These are phyloP conservation scores for Tachina grossa DNA, from an alignment of 2,888 invertebrate species.

Conservation along the genomic window DNA sequence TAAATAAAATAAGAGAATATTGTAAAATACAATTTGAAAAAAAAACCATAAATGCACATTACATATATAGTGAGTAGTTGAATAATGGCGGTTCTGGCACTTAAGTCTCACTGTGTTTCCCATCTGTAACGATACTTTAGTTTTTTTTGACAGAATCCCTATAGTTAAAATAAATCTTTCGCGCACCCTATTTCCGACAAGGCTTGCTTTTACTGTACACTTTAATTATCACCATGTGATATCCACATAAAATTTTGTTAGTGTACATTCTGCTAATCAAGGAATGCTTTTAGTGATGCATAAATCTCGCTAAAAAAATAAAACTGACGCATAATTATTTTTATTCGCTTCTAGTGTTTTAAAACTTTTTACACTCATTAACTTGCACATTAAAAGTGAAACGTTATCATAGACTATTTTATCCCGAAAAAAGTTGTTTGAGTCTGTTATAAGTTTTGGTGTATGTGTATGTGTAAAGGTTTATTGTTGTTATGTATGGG, in stretches of 20 bases:
- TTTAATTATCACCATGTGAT: too few species aligned
- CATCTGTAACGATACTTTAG: too few species aligned
- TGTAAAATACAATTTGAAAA: too few species aligned
- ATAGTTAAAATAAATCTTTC: too few species aligned
- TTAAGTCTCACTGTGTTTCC: too few species aligned
- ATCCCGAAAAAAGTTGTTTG: constrained; percentile 22
- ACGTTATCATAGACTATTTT: constrained; percentile 3
- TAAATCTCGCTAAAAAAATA: neutral
- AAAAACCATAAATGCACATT: too few species aligned
- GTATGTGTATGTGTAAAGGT: neutral
- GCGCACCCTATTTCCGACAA: too few species aligned
- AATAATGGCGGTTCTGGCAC: too few species aligned
- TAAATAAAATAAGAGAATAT: too few species aligned
- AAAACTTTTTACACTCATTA: neutral
- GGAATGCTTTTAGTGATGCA: neutral
- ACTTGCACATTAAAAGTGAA: constrained; percentile 18
- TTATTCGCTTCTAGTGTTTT: neutral
- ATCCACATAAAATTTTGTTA: neutral
- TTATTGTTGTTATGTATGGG: neutral
- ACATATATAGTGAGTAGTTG: too few species aligned
- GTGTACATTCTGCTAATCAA: neutral
- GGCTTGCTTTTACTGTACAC: too few species aligned
- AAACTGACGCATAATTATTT: neutral
- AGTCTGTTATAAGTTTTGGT: constrained; percentile 17
- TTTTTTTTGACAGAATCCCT: too few species aligned